These are phyloP conservation scores for Linepithema humile DNA, from an alignment of 1,140 invertebrate species.

Conservation along the genomic window DNA sequence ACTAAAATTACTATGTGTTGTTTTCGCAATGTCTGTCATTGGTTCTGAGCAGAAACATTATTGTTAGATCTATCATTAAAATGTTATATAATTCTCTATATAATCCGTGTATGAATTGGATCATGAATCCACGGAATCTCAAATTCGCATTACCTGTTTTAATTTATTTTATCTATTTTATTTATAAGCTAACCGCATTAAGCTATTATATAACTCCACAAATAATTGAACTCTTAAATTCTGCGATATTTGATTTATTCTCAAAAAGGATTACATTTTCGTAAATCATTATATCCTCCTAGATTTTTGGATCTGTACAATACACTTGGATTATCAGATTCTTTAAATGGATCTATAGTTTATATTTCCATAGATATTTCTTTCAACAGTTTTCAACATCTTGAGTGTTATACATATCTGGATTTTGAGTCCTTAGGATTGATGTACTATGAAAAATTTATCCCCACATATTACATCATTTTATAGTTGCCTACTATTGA, in stretches of 20 bases:
- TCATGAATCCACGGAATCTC: too few species aligned
- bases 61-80: background rate
- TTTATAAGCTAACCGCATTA: too few species aligned
- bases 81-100: background rate
- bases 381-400: background rate
- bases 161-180: too few species aligned
- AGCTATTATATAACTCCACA: background rate
- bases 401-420: background rate
- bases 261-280: background rate
- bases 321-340: background rate
- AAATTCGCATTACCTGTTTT: too few species aligned
- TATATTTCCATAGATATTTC: background rate
- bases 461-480: background rate
- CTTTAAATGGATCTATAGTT: background rate
- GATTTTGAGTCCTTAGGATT: background rate
- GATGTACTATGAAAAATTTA: slow-evolving; percentile 1
- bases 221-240: background rate
- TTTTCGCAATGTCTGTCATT: background rate
- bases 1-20: too few species aligned
- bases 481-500: slow-evolving; percentile 30
- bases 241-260: background rate
- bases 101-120: too few species aligned
- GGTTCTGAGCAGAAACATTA: background rate
- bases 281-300: too few species aligned
- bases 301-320: background rate